These are phyloP conservation scores for Miniopterus natalensis DNA, from an alignment of 2,113 vertebrate genomes.

Conservation along the genomic window DNA sequence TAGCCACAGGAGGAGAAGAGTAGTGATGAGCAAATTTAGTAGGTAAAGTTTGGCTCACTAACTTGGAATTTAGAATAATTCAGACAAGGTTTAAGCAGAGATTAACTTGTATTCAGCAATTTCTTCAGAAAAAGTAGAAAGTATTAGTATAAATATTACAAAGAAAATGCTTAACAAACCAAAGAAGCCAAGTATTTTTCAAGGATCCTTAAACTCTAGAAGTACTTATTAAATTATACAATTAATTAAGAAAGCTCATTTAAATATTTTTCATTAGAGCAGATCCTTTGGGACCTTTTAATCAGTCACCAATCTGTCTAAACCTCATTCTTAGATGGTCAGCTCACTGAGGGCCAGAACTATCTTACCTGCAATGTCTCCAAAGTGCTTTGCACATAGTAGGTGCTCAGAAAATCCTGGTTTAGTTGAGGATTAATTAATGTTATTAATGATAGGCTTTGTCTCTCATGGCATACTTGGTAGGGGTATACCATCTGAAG, in stretches of 20 bases:
- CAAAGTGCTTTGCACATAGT: not conserved
- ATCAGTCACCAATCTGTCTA: not conserved
- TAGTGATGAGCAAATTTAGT: not conserved
- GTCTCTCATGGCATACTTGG: not conserved
- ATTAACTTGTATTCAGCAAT: not conserved
- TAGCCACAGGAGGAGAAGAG: not conserved
- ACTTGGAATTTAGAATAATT: constrained; percentile 12
- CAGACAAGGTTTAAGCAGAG: not conserved
- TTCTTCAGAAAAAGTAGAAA: constrained; percentile 40
- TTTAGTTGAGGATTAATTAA: not conserved
- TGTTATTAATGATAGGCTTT: not conserved
- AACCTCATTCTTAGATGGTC: not conserved
- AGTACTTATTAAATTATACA: constrained; percentile 30
- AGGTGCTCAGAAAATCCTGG: not conserved
- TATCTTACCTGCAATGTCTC: not conserved
- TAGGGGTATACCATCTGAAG: not conserved
- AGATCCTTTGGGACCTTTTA: not conserved
- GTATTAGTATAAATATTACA: constrained; percentile 10
- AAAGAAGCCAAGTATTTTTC: constrained; percentile 48
- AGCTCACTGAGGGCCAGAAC: not conserved
- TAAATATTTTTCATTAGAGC: not conserved
- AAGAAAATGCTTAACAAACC: constrained; percentile 50
- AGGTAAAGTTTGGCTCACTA: not conserved
- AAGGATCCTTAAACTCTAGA: constrained; percentile 43
- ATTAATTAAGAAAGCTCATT: constrained; percentile 55